Percentiles rank a stretch among this genome's conserved stretches.
phyloP scores from a whole-genome alignment of 2,797 vertebrate genomes.

The Gephyroberyx darwinii region DNA sequence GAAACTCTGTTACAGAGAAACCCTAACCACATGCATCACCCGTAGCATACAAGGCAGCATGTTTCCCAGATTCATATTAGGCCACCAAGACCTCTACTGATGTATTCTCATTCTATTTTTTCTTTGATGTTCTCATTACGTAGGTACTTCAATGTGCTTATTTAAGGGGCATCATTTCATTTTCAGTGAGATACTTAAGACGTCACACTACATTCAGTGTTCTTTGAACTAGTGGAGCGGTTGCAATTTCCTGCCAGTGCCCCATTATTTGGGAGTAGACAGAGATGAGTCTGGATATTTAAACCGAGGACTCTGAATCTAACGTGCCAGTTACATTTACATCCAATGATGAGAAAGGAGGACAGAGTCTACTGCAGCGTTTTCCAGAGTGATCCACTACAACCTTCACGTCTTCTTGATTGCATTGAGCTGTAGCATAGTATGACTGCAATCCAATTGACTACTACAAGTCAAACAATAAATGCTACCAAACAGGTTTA shows the following conservation, averaged over 20 bases:
- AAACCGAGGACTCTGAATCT: background rate
- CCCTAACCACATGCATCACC: slow-evolving; percentile 2
- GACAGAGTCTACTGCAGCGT: background rate
- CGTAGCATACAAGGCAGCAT: background rate
- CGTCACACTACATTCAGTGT: background rate
- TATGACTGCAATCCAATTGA: no score
- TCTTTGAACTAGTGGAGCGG: background rate
- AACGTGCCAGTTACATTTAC: background rate
- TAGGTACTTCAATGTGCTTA: background rate
- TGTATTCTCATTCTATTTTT: no score
- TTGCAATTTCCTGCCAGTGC: background rate
- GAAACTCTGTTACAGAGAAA: slow-evolving; percentile 33
- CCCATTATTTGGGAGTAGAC: background rate
- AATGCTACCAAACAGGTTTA: no score
- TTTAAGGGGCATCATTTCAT: background rate
- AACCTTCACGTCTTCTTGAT: no score
- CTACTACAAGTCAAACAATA: no score
- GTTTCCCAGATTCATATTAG: background rate
- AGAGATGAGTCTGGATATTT: background rate
- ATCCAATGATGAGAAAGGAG: background rate
- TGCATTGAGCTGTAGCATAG: no score
- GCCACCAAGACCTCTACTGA: background rate
- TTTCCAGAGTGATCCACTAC: no score
- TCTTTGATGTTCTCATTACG: background rate
- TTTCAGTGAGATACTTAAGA: background rate